These are phyloP conservation scores for Aleiodes sp. DNA, from an alignment of 1,140 invertebrate species.

Conservation along the genomic window DNA sequence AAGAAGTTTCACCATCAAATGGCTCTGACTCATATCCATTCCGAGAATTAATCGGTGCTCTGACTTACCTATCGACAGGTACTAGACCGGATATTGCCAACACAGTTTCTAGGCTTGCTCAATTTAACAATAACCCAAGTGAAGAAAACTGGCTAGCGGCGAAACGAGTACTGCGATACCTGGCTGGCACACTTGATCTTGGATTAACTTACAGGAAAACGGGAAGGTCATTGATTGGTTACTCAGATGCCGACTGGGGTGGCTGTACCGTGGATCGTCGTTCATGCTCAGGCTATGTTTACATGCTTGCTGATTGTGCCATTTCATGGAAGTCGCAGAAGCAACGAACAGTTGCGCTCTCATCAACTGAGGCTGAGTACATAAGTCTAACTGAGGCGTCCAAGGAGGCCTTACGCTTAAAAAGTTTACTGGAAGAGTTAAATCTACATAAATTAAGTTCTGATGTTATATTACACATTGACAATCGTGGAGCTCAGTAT, in stretches of 20 bases:
- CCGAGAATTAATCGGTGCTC: constrained; percentile 53
- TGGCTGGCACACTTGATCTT: background rate
- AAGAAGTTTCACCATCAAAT: background rate
- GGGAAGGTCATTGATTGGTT: background rate
- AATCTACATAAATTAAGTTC: background rate
- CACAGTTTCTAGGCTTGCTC: constrained; percentile 48
- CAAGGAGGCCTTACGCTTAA: background rate
- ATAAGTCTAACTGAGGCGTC: background rate
- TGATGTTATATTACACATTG: background rate
- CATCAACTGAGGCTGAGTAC: constrained; percentile 11
- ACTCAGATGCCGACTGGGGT: constrained; percentile 53
- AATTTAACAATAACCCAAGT: constrained; percentile 39
- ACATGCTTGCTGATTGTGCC: constrained; percentile 48
- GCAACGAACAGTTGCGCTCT: background rate
- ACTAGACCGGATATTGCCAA: constrained; percentile 64
- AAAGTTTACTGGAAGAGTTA: background rate
- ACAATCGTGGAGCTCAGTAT: background rate
- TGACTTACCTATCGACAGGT: constrained; percentile 59
- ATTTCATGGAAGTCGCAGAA: constrained; percentile 62
- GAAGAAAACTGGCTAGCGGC: constrained; percentile 37
- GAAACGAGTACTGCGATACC: constrained; percentile 32
- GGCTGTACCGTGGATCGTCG: constrained; percentile 41
- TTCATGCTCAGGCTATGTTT: constrained; percentile 55
- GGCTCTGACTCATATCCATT: constrained; percentile 37
- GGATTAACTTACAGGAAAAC: background rate